Conservation (phyloP, 2,888 invertebrate species). For the Sicus ferrugineus region DNA sequence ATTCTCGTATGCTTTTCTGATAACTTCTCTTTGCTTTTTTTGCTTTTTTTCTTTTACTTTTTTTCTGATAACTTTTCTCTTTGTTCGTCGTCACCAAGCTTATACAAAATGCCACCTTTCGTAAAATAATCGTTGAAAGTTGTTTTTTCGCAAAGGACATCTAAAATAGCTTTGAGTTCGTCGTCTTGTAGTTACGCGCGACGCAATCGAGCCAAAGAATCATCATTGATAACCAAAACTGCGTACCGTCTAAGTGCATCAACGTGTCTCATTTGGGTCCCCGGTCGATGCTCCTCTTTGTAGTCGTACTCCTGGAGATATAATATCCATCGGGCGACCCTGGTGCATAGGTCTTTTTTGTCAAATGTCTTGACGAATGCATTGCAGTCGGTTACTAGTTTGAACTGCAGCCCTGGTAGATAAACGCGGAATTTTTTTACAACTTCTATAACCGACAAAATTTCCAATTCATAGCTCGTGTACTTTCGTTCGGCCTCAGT, state of each 20-base stretch:
- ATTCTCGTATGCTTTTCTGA: conserved; percentile 37
- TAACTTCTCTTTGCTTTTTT: conserved; percentile 25
- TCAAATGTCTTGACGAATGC: conserved; percentile 38
- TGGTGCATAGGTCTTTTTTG: conserved; percentile 34
- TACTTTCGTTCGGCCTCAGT: too few relatives aligned
- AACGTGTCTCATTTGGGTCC: conserved; percentile 38
- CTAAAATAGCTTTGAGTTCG: conserved; percentile 3
- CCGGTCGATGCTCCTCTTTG: conserved; percentile 41
- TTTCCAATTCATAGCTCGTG: too few relatives aligned
- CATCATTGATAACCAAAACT: conserved; percentile 32
- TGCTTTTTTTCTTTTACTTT: too few relatives aligned
- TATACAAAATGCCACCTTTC: conserved; percentile 29
- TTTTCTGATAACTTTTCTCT: conserved; percentile 15
- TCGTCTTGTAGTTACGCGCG: conserved; percentile 23
- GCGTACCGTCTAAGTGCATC: conserved; percentile 41
- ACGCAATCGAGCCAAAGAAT: conserved; percentile 20
- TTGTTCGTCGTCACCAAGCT: conserved; percentile 21
- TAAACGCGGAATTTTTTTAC: conserved; percentile 36
- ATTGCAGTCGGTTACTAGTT: conserved; percentile 35
- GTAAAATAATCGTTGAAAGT: conserved; percentile 14
- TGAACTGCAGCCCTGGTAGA: conserved; percentile 36
- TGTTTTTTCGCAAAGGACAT: neutral
- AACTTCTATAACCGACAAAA: neutral
- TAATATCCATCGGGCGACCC: conserved; percentile 44
- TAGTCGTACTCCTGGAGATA: too few relatives aligned